These are phyloP conservation scores for Pyrocephalus nanus DNA, from an alignment of 2,797 vertebrate genomes.

Conservation along the genomic window DNA sequence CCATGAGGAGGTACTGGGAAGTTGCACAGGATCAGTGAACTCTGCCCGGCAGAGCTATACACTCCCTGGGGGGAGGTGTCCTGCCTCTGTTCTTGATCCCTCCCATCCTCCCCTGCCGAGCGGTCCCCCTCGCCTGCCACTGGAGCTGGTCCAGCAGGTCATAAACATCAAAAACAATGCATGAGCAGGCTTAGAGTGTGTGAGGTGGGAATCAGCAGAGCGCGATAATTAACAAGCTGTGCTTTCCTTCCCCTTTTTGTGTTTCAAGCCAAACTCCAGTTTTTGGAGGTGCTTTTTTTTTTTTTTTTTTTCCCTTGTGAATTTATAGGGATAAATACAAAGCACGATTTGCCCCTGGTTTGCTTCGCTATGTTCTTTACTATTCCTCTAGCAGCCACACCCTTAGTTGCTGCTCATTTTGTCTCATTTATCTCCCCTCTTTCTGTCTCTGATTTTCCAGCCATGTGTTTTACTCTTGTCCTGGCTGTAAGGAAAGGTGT, in stretches of 20 bases:
- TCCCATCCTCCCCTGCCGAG: not conserved
- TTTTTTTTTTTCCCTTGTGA: not conserved
- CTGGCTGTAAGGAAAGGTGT: not conserved
- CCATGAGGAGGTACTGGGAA: rapidly evolving
- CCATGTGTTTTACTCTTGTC: rapidly evolving
- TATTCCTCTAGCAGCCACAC: not conserved
- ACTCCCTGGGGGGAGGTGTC: rapidly evolving
- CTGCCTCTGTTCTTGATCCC: too few species aligned
- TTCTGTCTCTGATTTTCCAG: not conserved
- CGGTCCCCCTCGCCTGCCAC: not conserved
- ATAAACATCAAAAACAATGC: rapidly evolving
- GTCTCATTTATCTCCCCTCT: rapidly evolving
- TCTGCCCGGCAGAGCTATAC: rapidly evolving
- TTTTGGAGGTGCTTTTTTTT: not conserved
- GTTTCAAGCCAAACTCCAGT: not conserved
- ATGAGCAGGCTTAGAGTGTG: rapidly evolving
- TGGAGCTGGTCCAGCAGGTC: rapidly evolving
- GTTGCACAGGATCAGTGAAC: rapidly evolving
- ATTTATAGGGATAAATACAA: not conserved
- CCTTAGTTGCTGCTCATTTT: rapidly evolving
- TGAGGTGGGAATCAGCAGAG: rapidly evolving
- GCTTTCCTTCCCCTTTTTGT: not conserved
- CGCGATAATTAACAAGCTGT: not conserved
- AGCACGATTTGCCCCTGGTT: rapidly evolving
- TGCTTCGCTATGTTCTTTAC: not conserved